Conservation (phyloP, 2,113 vertebrate species). For the Irena cyanogastra region DNA sequence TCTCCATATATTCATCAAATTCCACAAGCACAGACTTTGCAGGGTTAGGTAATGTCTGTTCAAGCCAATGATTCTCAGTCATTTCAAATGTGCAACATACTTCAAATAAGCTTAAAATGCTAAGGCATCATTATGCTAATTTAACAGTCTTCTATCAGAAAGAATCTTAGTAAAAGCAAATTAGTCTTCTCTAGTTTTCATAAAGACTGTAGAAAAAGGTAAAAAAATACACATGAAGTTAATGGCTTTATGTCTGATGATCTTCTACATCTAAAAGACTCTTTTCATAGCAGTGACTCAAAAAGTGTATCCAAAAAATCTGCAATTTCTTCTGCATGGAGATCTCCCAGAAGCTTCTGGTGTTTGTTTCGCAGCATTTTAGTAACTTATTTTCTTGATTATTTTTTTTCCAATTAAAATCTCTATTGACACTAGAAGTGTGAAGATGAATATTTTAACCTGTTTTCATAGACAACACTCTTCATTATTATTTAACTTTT, state of each 20-base stretch:
- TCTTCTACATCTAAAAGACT: background rate
- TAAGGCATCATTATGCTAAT: background rate
- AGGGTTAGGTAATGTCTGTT: slow-evolving; percentile 46
- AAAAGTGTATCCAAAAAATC: background rate
- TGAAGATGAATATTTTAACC: background rate
- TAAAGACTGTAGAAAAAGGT: background rate
- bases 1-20: slow-evolving; percentile 37
- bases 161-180: background rate
- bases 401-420: background rate
- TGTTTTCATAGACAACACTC: background rate
- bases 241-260: background rate
- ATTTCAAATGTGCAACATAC: background rate
- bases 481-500: background rate
- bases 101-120: background rate
- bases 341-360: background rate
- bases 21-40: slow-evolving; percentile 36
- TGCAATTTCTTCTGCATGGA: background rate
- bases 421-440: background rate
- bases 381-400: background rate
- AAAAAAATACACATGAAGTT: background rate
- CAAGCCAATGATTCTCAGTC: background rate
- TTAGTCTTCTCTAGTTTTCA: background rate
- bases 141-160: background rate
- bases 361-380: background rate
- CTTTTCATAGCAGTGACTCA: background rate